Conservation (phyloP, 2,888 invertebrate genomes). For the Papilio protenor region DNA sequence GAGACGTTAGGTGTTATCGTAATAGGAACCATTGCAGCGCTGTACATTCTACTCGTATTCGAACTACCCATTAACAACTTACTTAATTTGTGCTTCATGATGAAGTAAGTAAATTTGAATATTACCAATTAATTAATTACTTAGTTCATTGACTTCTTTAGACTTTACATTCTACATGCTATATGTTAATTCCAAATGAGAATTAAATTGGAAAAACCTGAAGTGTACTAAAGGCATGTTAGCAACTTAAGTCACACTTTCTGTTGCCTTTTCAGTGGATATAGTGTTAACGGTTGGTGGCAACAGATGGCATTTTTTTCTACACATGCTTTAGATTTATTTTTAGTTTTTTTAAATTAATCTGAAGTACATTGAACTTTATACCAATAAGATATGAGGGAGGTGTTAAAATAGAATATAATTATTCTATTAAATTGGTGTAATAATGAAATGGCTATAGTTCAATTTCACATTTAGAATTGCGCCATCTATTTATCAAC, state of each 20-base stretch:
- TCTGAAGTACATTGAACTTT: neutral
- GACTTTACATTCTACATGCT: neutral
- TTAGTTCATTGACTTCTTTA: too few relatives aligned
- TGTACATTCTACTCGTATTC: constrained; percentile 78
- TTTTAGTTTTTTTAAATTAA: neutral
- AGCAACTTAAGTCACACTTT: too few relatives aligned
- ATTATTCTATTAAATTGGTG: neutral
- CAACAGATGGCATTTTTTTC: neutral
- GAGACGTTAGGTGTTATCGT: constrained; percentile 75
- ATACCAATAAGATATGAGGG: neutral
- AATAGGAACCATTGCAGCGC: constrained; percentile 72
- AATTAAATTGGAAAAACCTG: neutral
- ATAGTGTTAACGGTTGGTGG: neutral
- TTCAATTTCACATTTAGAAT: neutral
- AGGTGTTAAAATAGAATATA: neutral
- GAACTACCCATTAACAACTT: constrained; percentile 84
- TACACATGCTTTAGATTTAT: neutral
- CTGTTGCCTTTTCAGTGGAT: neutral
- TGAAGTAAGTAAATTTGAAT: constrained; percentile 55
- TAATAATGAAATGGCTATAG: neutral
- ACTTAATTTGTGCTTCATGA: constrained; percentile 58
- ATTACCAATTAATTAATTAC: neutral
- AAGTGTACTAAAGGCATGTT: neutral
- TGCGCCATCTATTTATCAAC: neutral
- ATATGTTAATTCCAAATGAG: neutral